Evolutionary conservation across 2,797 vertebrate genomes (phyloP).

Genomic region (Karalla daura): DNA sequence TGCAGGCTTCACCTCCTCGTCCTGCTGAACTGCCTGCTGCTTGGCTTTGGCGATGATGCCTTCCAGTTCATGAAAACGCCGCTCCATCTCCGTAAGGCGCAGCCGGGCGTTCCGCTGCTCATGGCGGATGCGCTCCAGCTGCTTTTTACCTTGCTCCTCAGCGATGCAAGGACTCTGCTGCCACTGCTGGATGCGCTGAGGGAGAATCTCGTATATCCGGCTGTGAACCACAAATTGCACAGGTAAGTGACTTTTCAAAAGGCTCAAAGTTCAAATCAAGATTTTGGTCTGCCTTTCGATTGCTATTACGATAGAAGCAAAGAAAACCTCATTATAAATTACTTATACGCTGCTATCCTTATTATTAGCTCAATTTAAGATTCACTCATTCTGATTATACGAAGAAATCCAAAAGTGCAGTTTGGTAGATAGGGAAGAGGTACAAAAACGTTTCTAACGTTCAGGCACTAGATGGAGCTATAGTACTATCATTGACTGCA

Average conservation of each 20-base stretch:
- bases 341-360: too few relatives aligned
- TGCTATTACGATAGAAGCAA: too few relatives aligned
- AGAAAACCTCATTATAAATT: too few relatives aligned
- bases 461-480: slow-evolving; percentile 10
- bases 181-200: slow-evolving; percentile 97
- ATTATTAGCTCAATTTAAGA: too few relatives aligned
- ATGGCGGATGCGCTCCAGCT: slow-evolving; percentile 92
- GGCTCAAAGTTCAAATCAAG: too few relatives aligned
- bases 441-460: too few relatives aligned
- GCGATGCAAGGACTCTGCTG: slow-evolving; percentile 97
- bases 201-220: slow-evolving; percentile 94
- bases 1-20: slow-evolving; percentile 88
- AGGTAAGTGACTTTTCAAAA: neutral
- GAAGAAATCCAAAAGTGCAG: too few relatives aligned
- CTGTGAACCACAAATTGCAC: slow-evolving; percentile 62
- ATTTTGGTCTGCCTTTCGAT: too few relatives aligned
- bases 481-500: neutral
- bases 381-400: too few relatives aligned
- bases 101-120: slow-evolving; percentile 93
- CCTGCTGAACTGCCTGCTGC: slow-evolving; percentile 92
- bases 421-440: too few relatives aligned
- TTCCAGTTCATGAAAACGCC: slow-evolving; percentile 94
- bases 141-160: slow-evolving; percentile 94
- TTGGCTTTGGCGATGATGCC: slow-evolving; percentile 93
- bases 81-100: slow-evolving; percentile 94